phyloP scores from a whole-genome alignment of 2,797 vertebrate genomes.

The Ceryle rudis region DNA sequence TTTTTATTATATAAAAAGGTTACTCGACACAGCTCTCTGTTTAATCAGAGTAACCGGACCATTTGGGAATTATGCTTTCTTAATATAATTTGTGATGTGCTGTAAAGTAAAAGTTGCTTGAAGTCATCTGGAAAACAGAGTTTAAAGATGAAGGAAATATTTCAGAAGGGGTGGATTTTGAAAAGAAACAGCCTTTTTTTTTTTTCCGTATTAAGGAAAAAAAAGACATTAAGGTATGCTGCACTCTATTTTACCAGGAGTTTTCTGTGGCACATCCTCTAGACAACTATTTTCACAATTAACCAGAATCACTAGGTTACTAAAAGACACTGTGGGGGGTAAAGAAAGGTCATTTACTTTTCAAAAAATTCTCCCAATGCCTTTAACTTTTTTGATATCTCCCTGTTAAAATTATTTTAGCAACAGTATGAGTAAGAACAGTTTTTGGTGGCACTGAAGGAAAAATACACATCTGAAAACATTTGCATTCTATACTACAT shows the following conservation, averaged over 20 bases:
- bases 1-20: slow-evolving; percentile 19
- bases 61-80: slow-evolving; percentile 34
- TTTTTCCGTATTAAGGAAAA: background rate
- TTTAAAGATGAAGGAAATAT: slow-evolving; percentile 61
- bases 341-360: background rate
- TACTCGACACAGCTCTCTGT: background rate
- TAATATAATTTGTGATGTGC: slow-evolving; percentile 25
- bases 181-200: background rate
- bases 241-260: background rate
- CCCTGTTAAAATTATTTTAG: background rate
- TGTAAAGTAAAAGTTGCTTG: slow-evolving; percentile 41
- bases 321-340: background rate
- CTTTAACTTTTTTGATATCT: background rate
- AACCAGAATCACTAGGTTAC: background rate
- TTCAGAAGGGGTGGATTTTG: slow-evolving; percentile 31
- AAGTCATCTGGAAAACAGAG: slow-evolving; percentile 76
- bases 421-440: background rate
- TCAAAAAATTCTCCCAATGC: background rate
- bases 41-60: slow-evolving; percentile 27
- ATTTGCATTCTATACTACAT: background rate
- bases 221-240: background rate
- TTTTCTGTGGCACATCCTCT: background rate
- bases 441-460: background rate
- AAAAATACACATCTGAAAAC: background rate
- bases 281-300: background rate